phyloP scores from a whole-genome alignment of 2,888 invertebrate species.

The Pyrochroa serraticornis region DNA sequence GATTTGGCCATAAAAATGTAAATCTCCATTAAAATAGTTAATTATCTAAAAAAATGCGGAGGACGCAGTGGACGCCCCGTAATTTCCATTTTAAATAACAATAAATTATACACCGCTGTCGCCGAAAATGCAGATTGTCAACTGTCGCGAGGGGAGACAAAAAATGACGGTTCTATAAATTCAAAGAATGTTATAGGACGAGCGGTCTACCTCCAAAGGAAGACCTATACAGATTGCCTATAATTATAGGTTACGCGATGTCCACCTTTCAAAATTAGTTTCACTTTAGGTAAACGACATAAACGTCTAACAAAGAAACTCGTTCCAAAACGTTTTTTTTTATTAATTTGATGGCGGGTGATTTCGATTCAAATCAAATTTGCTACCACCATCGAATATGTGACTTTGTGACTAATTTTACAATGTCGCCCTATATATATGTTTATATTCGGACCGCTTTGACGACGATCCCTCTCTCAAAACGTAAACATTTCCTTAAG shows the following conservation, averaged over 20 bases:
- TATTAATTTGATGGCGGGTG: neutral
- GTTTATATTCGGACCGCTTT: neutral
- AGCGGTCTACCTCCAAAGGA: slow-evolving; percentile 48
- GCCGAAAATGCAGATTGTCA: slow-evolving; percentile 39
- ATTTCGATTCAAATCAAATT: slow-evolving; percentile 8
- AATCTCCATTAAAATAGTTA: slow-evolving; percentile 29
- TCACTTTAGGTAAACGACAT: slow-evolving; percentile 49
- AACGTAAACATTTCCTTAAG: slow-evolving; percentile 11
- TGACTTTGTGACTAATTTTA: neutral
- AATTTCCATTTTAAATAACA: slow-evolving; percentile 33
- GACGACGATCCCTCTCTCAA: slow-evolving; percentile 5
- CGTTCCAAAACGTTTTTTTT: slow-evolving; percentile 43
- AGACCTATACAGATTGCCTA: slow-evolving; percentile 55
- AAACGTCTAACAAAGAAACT: slow-evolving; percentile 45
- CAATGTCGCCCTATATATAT: neutral
- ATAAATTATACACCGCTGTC: slow-evolving; percentile 33
- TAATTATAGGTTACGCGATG: slow-evolving; percentile 55
- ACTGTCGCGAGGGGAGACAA: slow-evolving; percentile 43
- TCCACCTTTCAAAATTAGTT: slow-evolving; percentile 55
- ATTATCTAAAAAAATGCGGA: slow-evolving; percentile 31
- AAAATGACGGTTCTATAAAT: slow-evolving; percentile 49
- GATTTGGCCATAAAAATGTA: slow-evolving; percentile 25
- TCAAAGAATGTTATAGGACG: slow-evolving; percentile 46
- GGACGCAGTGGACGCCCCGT: slow-evolving; percentile 26
- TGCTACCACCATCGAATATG: neutral